phyloP scores from a whole-genome alignment of 1,140 invertebrate genomes.

The Neotoxoptera formosana region DNA sequence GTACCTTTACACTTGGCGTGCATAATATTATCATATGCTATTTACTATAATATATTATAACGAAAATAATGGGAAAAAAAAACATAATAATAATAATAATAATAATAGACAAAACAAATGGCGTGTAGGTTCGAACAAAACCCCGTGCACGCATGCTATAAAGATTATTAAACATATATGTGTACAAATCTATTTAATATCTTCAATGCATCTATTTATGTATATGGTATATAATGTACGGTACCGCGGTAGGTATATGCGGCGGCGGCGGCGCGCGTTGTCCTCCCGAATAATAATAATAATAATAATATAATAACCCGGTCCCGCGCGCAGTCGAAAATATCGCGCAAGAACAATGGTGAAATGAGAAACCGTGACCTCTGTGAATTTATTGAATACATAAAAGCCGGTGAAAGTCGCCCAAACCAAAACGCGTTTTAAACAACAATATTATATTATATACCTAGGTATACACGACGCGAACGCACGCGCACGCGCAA shows the following conservation, averaged over 20 bases:
- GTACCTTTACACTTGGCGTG: neutral
- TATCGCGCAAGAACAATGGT: slow-evolving; percentile 53
- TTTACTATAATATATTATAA: too few relatives aligned
- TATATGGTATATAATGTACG: neutral
- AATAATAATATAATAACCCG: slow-evolving; percentile 7
- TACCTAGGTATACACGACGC: neutral
- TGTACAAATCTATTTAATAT: neutral
- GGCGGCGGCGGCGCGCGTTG: neutral
- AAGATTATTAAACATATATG: neutral
- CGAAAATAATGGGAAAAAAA: neutral
- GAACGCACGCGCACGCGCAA: neutral
- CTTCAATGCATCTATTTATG: neutral
- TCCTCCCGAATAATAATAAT: neutral
- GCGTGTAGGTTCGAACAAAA: slow-evolving; percentile 19
- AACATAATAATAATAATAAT: neutral
- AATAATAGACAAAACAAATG: slow-evolving; percentile 26
- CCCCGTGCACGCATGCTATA: neutral
- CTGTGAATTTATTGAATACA: slow-evolving; percentile 40
- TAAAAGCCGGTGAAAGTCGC: slow-evolving; percentile 54
- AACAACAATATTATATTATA: neutral
- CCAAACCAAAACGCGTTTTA: slow-evolving; percentile 32
- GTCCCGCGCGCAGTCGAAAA: slow-evolving; percentile 24
- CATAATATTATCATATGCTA: neutral
- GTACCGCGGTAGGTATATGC: neutral
- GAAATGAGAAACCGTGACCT: slow-evolving; percentile 58